These are phyloP conservation scores for Cremastobaeus sp. DNA, from an alignment of 2,888 invertebrate species.

Conservation along the genomic window DNA sequence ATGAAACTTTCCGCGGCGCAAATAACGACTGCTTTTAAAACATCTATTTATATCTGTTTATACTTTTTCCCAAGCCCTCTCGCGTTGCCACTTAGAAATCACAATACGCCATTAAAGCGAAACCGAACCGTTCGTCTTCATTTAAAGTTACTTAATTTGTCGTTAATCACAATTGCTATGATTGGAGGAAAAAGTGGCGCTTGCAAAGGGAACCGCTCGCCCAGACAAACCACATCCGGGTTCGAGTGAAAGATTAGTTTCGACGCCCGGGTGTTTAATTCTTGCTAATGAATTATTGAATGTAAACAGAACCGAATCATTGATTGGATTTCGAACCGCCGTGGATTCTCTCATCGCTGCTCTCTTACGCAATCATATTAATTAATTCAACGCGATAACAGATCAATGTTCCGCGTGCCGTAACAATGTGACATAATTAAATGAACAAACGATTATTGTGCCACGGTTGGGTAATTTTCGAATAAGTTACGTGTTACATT, in stretches of 20 bases:
- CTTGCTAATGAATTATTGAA: conserved; percentile 33
- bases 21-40: no score
- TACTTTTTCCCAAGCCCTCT: no score
- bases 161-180: conserved; percentile 25
- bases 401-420: conserved; percentile 22
- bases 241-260: background rate
- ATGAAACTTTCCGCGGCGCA: no score
- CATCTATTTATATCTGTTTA: no score
- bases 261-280: conserved; percentile 9
- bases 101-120: background rate
- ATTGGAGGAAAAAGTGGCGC: background rate
- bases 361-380: conserved; percentile 33
- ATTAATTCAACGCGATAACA: conserved; percentile 49
- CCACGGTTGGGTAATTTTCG: conserved; percentile 16
- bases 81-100: no score
- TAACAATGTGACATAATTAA: conserved; percentile 46
- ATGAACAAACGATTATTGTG: conserved; percentile 49
- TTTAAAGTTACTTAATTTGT: conserved; percentile 14
- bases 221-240: background rate
- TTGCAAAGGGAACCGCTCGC: background rate
- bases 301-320: conserved; percentile 40
- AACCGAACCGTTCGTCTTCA: conserved; percentile 1
- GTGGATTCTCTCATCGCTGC: conserved; percentile 15
- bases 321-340: conserved; percentile 17
- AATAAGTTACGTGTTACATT: conserved; percentile 41